Evolutionary conservation across 2,797 vertebrate species (phyloP).

Genomic region (Eospalax fontanierii): DNA sequence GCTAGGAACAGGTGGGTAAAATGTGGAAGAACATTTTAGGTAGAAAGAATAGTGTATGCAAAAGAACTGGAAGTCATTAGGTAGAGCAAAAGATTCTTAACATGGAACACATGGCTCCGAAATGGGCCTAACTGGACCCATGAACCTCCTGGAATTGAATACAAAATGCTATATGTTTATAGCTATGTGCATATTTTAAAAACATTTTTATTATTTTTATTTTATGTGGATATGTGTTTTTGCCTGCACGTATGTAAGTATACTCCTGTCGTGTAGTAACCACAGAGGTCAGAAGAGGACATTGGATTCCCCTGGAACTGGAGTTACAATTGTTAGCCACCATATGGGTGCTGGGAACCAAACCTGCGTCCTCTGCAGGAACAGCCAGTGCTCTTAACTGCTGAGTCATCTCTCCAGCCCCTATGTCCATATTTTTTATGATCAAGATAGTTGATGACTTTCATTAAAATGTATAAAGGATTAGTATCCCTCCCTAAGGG

Average conservation of each 20-base stretch:
- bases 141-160: conserved; percentile 56
- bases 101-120: conserved; percentile 7
- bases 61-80: conserved; percentile 65
- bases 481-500: conserved; percentile 19
- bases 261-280: no score
- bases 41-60: conserved; percentile 59
- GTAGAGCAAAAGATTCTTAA: conserved; percentile 57
- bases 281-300: no score
- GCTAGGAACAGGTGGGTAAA: conserved; percentile 57
- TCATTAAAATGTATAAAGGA: conserved; percentile 64
- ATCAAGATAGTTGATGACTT: conserved; percentile 47
- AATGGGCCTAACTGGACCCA: conserved; percentile 6
- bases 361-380: no score
- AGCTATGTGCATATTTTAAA: conserved; percentile 41
- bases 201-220: no score
- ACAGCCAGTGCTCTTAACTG: no score
- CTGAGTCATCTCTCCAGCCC: no score
- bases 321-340: no score
- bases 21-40: conserved; percentile 64
- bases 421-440: conserved; percentile 36
- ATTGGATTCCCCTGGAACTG: no score
- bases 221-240: no score
- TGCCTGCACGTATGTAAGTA: no score
- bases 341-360: no score
- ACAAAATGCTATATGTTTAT: conserved; percentile 39